phyloP scores from a whole-genome alignment of 2,113 vertebrate species.

The Panthera uncia region DNA sequence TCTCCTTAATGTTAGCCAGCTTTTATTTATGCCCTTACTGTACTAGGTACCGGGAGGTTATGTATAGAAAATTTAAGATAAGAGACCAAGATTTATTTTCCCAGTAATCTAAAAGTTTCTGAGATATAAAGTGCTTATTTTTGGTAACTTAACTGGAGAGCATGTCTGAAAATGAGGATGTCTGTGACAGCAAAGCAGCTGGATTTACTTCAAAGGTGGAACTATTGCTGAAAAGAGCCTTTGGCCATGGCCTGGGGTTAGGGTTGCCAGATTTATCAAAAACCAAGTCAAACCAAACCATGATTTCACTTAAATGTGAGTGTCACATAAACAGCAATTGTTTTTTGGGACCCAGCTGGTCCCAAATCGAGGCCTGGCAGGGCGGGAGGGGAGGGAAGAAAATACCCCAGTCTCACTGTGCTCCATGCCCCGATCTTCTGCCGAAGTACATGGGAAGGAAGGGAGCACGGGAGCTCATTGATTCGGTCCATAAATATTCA shows the following conservation, averaged over 20 bases:
- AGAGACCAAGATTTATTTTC: background rate
- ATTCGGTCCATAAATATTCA: background rate
- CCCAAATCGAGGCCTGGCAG: background rate
- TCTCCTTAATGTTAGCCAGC: background rate
- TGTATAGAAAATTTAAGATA: background rate
- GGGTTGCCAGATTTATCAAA: background rate
- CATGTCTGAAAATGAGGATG: background rate
- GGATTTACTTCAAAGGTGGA: background rate
- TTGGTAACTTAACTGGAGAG: background rate
- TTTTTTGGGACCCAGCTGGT: background rate
- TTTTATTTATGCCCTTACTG: background rate
- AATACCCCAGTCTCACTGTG: background rate
- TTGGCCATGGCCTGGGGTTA: background rate
- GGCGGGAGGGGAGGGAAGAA: background rate
- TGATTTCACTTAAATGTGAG: background rate
- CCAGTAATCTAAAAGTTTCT: background rate
- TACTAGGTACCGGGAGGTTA: background rate
- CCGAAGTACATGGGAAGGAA: background rate
- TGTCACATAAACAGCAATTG: background rate
- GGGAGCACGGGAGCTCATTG: background rate
- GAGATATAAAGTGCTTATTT: conserved; percentile 4
- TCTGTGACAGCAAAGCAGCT: background rate
- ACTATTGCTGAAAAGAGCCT: background rate
- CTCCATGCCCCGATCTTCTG: background rate
- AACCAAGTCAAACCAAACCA: background rate